Percentiles rank a stretch among this genome's conserved stretches.
Conservation (phyloP, 2,797 vertebrate species). For the Hydrocynus forskahlii region DNA sequence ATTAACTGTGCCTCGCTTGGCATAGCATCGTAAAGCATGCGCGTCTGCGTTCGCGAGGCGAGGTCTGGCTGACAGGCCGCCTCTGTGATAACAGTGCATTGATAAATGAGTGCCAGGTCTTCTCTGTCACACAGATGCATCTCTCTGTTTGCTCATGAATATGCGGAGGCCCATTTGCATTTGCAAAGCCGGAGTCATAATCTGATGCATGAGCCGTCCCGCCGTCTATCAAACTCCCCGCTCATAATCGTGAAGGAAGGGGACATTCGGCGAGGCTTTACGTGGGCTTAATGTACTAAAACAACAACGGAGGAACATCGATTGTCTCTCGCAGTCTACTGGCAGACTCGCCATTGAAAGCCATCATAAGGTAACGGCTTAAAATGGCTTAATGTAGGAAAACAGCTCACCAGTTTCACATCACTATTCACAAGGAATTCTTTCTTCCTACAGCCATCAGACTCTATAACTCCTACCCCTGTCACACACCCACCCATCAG, state of each 20-base stretch:
- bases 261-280: background rate
- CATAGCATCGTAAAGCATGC: conserved; percentile 34
- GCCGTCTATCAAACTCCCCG: conserved; percentile 38
- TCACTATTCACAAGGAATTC: background rate
- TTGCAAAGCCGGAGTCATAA: conserved; percentile 45
- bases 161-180: conserved; percentile 55
- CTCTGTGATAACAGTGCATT: conserved; percentile 50
- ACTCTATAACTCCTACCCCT: too few species aligned
- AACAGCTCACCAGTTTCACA: background rate
- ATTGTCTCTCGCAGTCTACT: background rate
- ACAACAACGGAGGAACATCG: background rate
- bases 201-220: conserved; percentile 48
- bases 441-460: too few species aligned
- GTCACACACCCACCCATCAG: too few species aligned
- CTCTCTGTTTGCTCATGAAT: conserved; percentile 61
- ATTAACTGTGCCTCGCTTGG: conserved; percentile 70
- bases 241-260: conserved; percentile 1
- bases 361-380: background rate
- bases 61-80: conserved; percentile 38
- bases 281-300: background rate
- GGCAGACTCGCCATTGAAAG: background rate
- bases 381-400: background rate
- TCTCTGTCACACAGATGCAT: conserved; percentile 59
- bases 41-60: conserved; percentile 16
- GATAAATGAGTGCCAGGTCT: conserved; percentile 59